Evolutionary conservation across 2,113 vertebrate genomes (phyloP).

Genomic region (Lepus europaeus): DNA sequence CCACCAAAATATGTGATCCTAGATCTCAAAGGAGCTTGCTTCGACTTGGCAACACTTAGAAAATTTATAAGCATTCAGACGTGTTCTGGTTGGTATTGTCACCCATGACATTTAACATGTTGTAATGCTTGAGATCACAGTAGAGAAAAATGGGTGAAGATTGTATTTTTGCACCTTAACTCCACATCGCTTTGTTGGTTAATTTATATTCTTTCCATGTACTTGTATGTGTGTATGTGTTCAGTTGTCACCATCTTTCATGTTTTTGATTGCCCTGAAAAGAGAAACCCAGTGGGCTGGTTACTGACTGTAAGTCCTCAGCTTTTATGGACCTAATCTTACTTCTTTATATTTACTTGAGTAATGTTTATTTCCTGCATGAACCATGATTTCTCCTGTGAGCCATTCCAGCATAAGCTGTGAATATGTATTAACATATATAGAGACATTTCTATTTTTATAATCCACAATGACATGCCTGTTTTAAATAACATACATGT

Average conservation of each 20-base stretch:
- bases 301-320: slow-evolving; percentile 65
- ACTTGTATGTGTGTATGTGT: slow-evolving; percentile 68
- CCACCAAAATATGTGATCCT: slow-evolving; percentile 63
- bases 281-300: slow-evolving; percentile 71
- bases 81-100: slow-evolving; percentile 54
- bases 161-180: slow-evolving; percentile 81
- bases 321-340: slow-evolving; percentile 56
- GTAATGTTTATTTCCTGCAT: slow-evolving; percentile 66
- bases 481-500: slow-evolving; percentile 57
- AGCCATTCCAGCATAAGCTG: slow-evolving; percentile 80
- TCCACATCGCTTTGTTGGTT: slow-evolving; percentile 75
- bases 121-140: slow-evolving; percentile 57
- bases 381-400: slow-evolving; percentile 58
- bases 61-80: slow-evolving; percentile 60
- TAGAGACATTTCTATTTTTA: slow-evolving; percentile 77
- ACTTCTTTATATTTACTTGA: slow-evolving; percentile 71
- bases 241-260: slow-evolving; percentile 54
- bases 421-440: slow-evolving; percentile 77
- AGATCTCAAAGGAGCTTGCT: slow-evolving; percentile 67
- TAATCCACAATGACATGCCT: slow-evolving; percentile 72
- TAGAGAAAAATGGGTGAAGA: slow-evolving; percentile 70
- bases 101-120: slow-evolving; percentile 17
- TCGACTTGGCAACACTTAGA: slow-evolving; percentile 68
- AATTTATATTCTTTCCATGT: slow-evolving; percentile 79
- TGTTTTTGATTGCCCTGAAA: slow-evolving; percentile 64